These are phyloP conservation scores for Blennius ocellaris DNA, from an alignment of 2,113 vertebrate genomes.

Conservation along the genomic window DNA sequence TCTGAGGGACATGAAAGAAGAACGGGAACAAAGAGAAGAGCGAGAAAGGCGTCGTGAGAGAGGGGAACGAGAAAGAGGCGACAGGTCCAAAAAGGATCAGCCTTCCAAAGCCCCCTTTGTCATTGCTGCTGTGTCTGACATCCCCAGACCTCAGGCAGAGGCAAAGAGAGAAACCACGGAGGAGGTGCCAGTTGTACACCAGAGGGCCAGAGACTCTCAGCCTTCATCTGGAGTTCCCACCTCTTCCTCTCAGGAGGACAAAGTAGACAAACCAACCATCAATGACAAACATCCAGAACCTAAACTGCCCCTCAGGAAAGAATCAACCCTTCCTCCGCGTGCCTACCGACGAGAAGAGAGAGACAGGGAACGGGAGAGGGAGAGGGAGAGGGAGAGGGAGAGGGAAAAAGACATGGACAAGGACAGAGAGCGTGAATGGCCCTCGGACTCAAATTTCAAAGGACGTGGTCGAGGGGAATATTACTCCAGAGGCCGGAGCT, in stretches of 20 bases:
- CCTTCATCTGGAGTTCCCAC: conserved; percentile 63
- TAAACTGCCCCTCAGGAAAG: conserved; percentile 84
- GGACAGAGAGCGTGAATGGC: conserved; percentile 95
- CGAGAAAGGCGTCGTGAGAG: conserved; percentile 90
- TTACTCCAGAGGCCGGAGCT: conserved; percentile 96
- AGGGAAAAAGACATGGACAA: conserved; percentile 86
- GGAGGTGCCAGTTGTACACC: conserved; percentile 36
- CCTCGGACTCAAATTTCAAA: conserved; percentile 89
- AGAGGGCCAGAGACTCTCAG: conserved; percentile 74
- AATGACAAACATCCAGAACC: conserved; percentile 87
- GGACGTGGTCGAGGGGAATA: conserved; percentile 95
- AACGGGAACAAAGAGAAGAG: conserved; percentile 93
- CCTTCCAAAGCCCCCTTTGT: conserved; percentile 67
- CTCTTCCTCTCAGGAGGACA: conserved; percentile 86
- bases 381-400: conserved; percentile 89
- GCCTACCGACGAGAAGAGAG: conserved; percentile 92
- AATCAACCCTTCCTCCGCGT: conserved; percentile 88
- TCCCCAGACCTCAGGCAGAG: conserved; percentile 67
- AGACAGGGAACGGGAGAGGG: conserved; percentile 90
- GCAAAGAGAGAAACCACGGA: conserved; percentile 69
- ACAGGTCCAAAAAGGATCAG: conserved; percentile 87
- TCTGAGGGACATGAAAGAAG: conserved; percentile 97
- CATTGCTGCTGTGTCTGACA: conserved; percentile 81
- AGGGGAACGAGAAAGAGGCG: conserved; percentile 74
- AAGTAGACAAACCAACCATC: conserved; percentile 82